Evolutionary conservation across 1,140 invertebrate genomes (phyloP).

Genomic region (Papilio machaon): DNA sequence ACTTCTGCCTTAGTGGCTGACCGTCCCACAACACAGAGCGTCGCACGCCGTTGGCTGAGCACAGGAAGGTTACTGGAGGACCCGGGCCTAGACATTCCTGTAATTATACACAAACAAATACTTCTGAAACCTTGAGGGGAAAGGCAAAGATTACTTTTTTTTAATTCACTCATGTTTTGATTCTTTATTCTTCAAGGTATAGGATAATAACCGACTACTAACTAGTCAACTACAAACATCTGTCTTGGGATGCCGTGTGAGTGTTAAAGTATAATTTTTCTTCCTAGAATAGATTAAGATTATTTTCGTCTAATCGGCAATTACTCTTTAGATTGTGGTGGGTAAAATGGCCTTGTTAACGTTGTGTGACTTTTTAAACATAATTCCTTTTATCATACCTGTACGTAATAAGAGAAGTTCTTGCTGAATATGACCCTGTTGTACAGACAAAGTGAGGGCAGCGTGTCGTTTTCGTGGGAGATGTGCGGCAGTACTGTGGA

Average conservation of each 20-base stretch:
- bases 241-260: no score
- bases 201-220: no score
- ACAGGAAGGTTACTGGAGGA: conserved; percentile 85
- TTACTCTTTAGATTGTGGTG: no score
- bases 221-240: no score
- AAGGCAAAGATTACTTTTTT: neutral
- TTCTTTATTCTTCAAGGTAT: no score
- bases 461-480: conserved; percentile 72
- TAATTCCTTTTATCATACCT: conserved; percentile 57
- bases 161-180: no score
- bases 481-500: conserved; percentile 84
- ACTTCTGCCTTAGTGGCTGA: conserved; percentile 74
- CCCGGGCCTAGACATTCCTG: conserved; percentile 89
- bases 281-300: no score
- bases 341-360: no score
- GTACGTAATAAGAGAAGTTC: conserved; percentile 84
- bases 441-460: conserved; percentile 84
- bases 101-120: conserved; percentile 43
- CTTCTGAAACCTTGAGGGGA: neutral
- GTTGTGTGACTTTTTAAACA: neutral
- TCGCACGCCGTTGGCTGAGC: conserved; percentile 82
- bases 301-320: no score
- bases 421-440: conserved; percentile 85
- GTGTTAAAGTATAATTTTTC: no score
- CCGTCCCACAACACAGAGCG: conserved; percentile 84